Evolutionary conservation across 2,888 invertebrate species (phyloP).

Genomic region (Artemia sinica): DNA sequence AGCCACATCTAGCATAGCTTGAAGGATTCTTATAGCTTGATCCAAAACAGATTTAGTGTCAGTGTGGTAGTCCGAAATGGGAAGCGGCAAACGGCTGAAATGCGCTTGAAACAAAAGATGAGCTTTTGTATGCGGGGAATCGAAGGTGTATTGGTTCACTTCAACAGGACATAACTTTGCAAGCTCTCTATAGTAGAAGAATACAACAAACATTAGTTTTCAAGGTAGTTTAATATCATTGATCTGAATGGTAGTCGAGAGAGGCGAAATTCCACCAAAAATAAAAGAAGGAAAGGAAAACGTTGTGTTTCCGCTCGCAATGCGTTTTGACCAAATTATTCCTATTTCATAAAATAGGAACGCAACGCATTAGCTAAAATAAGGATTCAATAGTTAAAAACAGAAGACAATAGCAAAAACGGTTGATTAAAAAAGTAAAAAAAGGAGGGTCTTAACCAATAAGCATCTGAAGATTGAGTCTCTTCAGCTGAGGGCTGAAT

Average conservation of each 20-base stretch:
- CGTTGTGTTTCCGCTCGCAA: too few species aligned
- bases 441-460: too few species aligned
- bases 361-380: too few species aligned
- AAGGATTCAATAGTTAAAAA: too few species aligned
- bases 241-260: background rate
- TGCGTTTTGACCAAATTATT: too few species aligned
- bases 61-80: constrained; percentile 82
- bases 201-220: background rate
- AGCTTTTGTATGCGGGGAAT: constrained; percentile 86
- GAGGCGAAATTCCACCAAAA: background rate
- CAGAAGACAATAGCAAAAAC: too few species aligned
- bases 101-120: constrained; percentile 85
- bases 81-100: constrained; percentile 60
- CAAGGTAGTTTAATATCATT: background rate
- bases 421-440: too few species aligned
- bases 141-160: constrained; percentile 53
- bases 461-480: too few species aligned
- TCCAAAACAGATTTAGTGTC: constrained; percentile 93
- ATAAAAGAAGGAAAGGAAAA: constrained; percentile 20
- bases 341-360: too few species aligned
- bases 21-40: constrained; percentile 81
- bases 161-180: constrained; percentile 53
- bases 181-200: constrained; percentile 46
- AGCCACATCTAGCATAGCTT: constrained; percentile 88
- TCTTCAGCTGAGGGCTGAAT: too few species aligned